A percentile compares a stretch with the other conserved stretches of the same genome.
phyloP scores from a whole-genome alignment of 2,797 vertebrate species.

The Coranthus polyacanthus region DNA sequence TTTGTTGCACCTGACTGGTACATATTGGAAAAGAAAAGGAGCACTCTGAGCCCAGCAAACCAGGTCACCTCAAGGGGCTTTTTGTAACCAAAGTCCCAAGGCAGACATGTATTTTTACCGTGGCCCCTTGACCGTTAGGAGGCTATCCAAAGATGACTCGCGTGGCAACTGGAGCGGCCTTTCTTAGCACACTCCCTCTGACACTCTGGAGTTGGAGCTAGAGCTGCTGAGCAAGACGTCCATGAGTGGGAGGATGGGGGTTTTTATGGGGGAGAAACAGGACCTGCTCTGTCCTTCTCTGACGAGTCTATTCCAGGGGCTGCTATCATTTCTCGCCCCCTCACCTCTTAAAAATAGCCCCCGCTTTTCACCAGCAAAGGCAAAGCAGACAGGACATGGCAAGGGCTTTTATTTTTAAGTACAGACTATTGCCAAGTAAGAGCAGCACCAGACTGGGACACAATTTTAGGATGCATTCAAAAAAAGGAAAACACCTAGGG shows the following conservation, averaged over 20 bases:
- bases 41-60: slow-evolving; percentile 24
- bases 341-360: slow-evolving; percentile 83
- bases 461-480: slow-evolving; percentile 21
- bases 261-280: slow-evolving; percentile 74
- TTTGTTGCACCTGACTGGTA: slow-evolving; percentile 7
- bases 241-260: slow-evolving; percentile 34
- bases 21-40: slow-evolving; percentile 9
- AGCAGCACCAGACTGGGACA: slow-evolving; percentile 35
- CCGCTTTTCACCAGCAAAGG: slow-evolving; percentile 78
- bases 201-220: slow-evolving; percentile 39
- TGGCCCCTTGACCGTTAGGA: slow-evolving; percentile 47
- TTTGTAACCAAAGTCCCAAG: slow-evolving; percentile 45
- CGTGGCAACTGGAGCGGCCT: slow-evolving; percentile 52
- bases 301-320: slow-evolving; percentile 74
- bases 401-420: slow-evolving; percentile 77
- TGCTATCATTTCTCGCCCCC: slow-evolving; percentile 75
- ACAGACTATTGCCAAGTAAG: slow-evolving; percentile 63
- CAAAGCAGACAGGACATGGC: slow-evolving; percentile 70
- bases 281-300: slow-evolving; percentile 69
- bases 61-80: slow-evolving; percentile 52
- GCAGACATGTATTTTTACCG: slow-evolving; percentile 74
- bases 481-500: slow-evolving; percentile 7
- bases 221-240: slow-evolving; percentile 74
- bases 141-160: slow-evolving; percentile 43
- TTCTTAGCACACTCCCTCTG: slow-evolving; percentile 46